phyloP scores from a whole-genome alignment of 2,797 vertebrate genomes.

The Lacerta bilineata region DNA sequence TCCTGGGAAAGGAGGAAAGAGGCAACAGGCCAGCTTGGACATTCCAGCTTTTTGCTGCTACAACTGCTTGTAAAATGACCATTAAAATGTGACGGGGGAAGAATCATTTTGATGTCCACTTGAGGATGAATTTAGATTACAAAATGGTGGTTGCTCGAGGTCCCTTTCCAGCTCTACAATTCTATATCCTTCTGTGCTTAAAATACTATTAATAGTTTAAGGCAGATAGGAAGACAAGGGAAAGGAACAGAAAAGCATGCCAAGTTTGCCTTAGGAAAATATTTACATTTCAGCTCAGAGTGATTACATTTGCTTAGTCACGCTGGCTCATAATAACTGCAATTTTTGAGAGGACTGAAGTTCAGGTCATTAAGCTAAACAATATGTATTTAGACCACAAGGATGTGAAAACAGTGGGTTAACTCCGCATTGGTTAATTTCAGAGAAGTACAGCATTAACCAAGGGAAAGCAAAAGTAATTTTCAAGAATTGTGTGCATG shows the following conservation, averaged over 20 bases:
- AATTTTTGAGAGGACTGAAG: not conserved
- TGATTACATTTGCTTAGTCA: conserved; percentile 23
- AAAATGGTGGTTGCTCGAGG: not conserved
- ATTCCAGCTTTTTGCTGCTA: not conserved
- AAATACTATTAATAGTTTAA: rapidly evolving
- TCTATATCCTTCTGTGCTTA: not conserved
- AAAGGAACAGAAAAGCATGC: too few relatives aligned
- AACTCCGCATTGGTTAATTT: not conserved
- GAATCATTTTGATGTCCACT: not conserved
- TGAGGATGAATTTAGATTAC: conserved; percentile 22
- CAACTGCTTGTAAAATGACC: not conserved
- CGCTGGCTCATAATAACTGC: not conserved
- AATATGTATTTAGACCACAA: conserved; percentile 20
- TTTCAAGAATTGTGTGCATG: not conserved
- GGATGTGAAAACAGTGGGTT: not conserved
- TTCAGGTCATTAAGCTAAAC: not conserved
- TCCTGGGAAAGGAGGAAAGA: not conserved
- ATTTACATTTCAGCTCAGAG: not conserved
- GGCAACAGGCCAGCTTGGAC: conserved; percentile 7
- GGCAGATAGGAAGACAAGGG: not conserved
- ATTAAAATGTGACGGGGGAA: not conserved
- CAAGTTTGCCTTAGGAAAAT: not conserved
- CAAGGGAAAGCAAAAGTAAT: not conserved
- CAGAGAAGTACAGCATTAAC: not conserved
- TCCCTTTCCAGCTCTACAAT: too few relatives aligned